Percentiles rank a stretch among this genome's conserved stretches.
Conservation (phyloP, 2,113 vertebrate species). For the Octodon degus region DNA sequence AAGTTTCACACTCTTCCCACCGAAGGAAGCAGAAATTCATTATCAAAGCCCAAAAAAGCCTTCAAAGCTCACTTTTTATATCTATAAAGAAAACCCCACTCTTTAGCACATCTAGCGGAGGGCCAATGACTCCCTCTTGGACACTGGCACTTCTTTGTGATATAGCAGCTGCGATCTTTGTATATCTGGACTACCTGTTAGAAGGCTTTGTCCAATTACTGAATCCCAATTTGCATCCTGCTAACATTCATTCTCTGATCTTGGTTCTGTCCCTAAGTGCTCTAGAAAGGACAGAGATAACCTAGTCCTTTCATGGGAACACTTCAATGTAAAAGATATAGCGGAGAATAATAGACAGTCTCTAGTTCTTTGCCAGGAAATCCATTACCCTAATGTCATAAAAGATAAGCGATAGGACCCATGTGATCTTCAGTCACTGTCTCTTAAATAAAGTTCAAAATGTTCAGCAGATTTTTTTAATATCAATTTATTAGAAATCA, state of each 20-base stretch:
- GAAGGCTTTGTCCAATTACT: not conserved
- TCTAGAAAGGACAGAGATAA: not conserved
- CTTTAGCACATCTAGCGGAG: not conserved
- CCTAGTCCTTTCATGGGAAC: not conserved
- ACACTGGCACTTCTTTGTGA: not conserved
- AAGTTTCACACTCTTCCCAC: not conserved
- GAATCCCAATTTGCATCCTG: not conserved
- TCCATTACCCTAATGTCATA: not conserved
- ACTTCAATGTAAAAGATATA: not conserved
- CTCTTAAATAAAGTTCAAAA: constrained; percentile 48
- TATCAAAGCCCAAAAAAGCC: not conserved
- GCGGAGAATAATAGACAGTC: not conserved
- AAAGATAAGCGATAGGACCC: constrained; percentile 8
- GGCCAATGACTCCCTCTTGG: not conserved
- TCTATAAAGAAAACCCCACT: not conserved
- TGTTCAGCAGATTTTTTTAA: constrained; percentile 46
- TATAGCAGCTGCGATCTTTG: not conserved
- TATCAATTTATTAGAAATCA: constrained; percentile 52
- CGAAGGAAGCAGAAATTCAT: not conserved
- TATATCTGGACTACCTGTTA: not conserved
- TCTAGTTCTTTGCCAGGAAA: not conserved
- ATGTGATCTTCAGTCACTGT: constrained; percentile 35
- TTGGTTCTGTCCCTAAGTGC: not conserved
- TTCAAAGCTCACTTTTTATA: not conserved
- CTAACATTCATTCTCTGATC: not conserved